phyloP scores from a whole-genome alignment of 2,888 invertebrate genomes.

The Electrophaes corylata region DNA sequence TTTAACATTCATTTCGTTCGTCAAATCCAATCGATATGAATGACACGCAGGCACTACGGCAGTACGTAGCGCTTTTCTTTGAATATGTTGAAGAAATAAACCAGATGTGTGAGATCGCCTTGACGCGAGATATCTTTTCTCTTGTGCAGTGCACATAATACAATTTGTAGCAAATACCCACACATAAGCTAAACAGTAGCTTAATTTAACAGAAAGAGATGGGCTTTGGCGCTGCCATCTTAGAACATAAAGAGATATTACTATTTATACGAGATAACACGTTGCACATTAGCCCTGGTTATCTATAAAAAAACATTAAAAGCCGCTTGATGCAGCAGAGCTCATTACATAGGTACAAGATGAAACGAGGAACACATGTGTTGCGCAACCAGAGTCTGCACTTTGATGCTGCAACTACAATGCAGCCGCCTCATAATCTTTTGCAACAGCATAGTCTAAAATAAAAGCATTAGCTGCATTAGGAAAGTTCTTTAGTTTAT shows the following conservation, averaged over 20 bases:
- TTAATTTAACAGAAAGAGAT: too few relatives aligned
- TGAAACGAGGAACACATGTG: constrained; percentile 21
- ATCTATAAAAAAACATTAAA: constrained; percentile 16
- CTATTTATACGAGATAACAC: too few relatives aligned
- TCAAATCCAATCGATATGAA: too few relatives aligned
- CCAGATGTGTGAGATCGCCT: too few relatives aligned
- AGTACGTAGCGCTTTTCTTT: not conserved
- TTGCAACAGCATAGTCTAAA: constrained; percentile 27
- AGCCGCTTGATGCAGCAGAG: constrained; percentile 9
- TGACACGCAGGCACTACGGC: not conserved
- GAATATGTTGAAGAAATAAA: not conserved
- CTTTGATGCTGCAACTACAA: constrained; percentile 11
- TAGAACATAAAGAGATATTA: too few relatives aligned
- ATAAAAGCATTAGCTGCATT: not conserved
- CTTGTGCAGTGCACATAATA: too few relatives aligned
- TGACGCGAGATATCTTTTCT: too few relatives aligned
- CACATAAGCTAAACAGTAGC: too few relatives aligned
- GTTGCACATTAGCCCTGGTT: too few relatives aligned
- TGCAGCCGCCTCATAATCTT: constrained; percentile 23
- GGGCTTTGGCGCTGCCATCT: too few relatives aligned
- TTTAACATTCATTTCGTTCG: too few relatives aligned
- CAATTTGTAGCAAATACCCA: too few relatives aligned
- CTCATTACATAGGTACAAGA: not conserved
- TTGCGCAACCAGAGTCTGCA: constrained; percentile 32
- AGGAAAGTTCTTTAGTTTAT: not conserved